Evolutionary conservation across 2,888 invertebrate species (phyloP).

Genomic region (Julus scanicus): DNA sequence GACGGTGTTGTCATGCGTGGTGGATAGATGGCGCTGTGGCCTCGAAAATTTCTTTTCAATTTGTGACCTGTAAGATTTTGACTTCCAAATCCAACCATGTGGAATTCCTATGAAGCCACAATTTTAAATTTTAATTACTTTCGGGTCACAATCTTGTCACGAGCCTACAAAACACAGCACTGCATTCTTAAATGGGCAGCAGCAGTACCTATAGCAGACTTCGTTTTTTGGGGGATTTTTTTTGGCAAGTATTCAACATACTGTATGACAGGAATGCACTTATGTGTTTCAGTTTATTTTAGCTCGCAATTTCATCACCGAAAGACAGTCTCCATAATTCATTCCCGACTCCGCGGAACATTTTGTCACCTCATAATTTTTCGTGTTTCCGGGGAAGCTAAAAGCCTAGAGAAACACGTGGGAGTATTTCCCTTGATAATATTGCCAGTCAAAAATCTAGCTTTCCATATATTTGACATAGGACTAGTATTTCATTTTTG

Average conservation of each 20-base stretch:
- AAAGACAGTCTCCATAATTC: not conserved
- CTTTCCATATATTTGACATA: too few relatives aligned
- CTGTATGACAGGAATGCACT: conserved; percentile 1
- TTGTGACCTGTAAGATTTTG: too few relatives aligned
- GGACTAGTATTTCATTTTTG: too few relatives aligned
- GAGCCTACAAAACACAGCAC: too few relatives aligned
- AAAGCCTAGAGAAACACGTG: not conserved
- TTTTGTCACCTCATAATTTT: not conserved
- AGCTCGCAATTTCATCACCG: not conserved
- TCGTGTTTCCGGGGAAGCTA: not conserved
- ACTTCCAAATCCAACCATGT: too few relatives aligned
- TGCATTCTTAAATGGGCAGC: not conserved
- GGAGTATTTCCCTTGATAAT: not conserved
- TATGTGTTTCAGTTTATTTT: conserved; percentile 26
- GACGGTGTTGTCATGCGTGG: not conserved
- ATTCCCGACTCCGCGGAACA: not conserved
- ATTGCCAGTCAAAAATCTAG: too few relatives aligned
- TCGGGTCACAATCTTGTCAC: not conserved
- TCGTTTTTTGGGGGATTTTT: too few relatives aligned
- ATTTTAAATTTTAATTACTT: too few relatives aligned
- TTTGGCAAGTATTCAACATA: not conserved
- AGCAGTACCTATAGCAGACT: not conserved
- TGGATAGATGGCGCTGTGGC: not conserved
- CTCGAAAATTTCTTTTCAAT: too few relatives aligned
- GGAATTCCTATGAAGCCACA: too few relatives aligned